Base-by-base conservation (phyloP, 2,113 vertebrate genomes). In the Pionites leucogaster region DNA sequence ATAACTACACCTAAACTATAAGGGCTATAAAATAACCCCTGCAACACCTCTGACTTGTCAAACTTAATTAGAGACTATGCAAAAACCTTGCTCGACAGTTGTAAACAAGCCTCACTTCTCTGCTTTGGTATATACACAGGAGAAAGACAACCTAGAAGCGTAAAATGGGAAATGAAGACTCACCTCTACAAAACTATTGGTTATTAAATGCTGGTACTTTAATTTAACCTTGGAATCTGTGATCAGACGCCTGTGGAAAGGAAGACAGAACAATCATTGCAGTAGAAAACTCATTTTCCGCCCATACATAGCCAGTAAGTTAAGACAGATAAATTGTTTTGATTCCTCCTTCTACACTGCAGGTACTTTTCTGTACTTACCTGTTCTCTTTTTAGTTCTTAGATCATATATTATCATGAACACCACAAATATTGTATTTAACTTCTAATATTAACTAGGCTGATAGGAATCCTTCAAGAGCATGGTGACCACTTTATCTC, bases 121-220 rank as follows among this genome's bases (percentile, higher is more conserved):
- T 55, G 42, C 11, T 24, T 67, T 18, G 37, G 13, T 35, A 53
- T 23, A 6, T 0, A 0, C 6, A 6, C 0, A 2, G 90, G 47
- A 82, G 14, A 86, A 81, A 82, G 74, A 13, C 41, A 35, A 44
- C 23, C 9, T 4, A 47, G 11, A 75, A 77, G 18, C 13, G 33
- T 68, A 44, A 52, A 77, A 25, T 12, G 79, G 59, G 65, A 78
- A 60, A 72, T 64, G 47, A 93, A 86, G 88, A 97, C 99, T 99
- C 98, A 99, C 99, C 99, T 99, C 99, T 98, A 99, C 99, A 99
- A 99, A 99, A 98, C 99, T 99, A 99, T 99, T 99, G 71, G 99
- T 99, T 98, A 99, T 99, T 99, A 99, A 99, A 99, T 99, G 99
- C 98, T 99, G 99, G 99, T 99, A 99, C 98, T 99, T 99, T 99